Evolutionary conservation across 2,888 invertebrate species (phyloP).

Genomic region (Panopea generosa): DNA sequence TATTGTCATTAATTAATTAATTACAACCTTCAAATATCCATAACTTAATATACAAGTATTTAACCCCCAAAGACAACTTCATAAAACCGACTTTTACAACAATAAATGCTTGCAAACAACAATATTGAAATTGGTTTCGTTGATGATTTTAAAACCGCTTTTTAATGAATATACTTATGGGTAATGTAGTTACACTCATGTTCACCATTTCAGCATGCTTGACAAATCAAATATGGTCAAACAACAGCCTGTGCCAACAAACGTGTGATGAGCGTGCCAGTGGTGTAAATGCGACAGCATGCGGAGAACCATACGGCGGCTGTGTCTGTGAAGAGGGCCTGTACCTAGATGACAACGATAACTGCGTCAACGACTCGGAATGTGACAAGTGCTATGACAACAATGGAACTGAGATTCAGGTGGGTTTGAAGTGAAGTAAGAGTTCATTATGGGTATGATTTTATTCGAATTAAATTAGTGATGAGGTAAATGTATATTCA

Average conservation of each 20-base stretch:
- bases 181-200: too few relatives aligned
- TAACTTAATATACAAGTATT: too few relatives aligned
- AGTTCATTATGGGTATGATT: too few relatives aligned
- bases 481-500: too few relatives aligned
- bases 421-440: too few relatives aligned
- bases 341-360: slow-evolving; percentile 27
- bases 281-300: slow-evolving; percentile 23
- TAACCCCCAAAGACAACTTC: too few relatives aligned
- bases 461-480: too few relatives aligned
- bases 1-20: too few relatives aligned
- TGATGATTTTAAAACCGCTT: neutral
- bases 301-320: slow-evolving; percentile 22
- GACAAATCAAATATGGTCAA: slow-evolving; percentile 31
- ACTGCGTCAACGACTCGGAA: slow-evolving; percentile 22
- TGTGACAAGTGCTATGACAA: slow-evolving; percentile 36
- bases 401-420: slow-evolving; percentile 27
- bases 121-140: too few relatives aligned
- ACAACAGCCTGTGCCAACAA: slow-evolving; percentile 34
- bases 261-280: slow-evolving; percentile 29
- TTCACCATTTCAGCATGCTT: slow-evolving; percentile 17
- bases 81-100: too few relatives aligned
- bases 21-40: too few relatives aligned
- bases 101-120: too few relatives aligned
- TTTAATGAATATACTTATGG: neutral
- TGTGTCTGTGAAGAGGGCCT: slow-evolving; percentile 35